phyloP scores from a whole-genome alignment of 1,140 invertebrate genomes.

The Steinernema khuongi region DNA sequence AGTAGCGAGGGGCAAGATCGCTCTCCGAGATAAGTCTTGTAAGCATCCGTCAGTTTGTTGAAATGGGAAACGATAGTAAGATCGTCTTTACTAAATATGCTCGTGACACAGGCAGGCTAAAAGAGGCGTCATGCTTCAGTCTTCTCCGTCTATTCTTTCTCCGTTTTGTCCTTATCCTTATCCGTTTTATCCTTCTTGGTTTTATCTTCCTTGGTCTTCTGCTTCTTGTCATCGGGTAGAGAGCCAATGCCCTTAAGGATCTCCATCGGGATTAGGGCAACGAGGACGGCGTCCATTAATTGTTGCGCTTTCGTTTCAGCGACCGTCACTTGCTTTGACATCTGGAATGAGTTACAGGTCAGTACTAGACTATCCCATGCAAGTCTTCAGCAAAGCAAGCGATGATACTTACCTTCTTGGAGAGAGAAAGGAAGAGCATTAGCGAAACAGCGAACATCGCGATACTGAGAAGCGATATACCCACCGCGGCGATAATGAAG shows the following conservation, averaged over 20 bases:
- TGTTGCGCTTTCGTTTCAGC: background rate
- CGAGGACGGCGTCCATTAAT: background rate
- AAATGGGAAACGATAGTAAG: no score
- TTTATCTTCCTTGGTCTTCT: no score
- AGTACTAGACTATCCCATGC: background rate
- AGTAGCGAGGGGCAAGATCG: no score
- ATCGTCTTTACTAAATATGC: no score
- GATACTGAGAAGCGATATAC: background rate
- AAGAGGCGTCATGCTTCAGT: no score
- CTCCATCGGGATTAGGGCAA: background rate
- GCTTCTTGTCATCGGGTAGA: background rate
- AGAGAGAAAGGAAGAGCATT: background rate
- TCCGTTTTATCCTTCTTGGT: no score
- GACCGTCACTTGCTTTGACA: background rate
- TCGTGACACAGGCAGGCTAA: no score
- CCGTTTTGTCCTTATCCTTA: no score
- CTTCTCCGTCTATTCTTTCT: no score
- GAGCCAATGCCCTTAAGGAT: background rate
- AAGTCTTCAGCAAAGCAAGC: no score
- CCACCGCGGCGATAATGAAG: background rate
- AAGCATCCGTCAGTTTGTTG: no score
- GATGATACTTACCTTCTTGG: background rate
- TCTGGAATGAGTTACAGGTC: background rate
- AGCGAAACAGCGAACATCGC: background rate
- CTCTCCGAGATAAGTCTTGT: no score